These are phyloP conservation scores for Platycnemis pennipes DNA, from an alignment of 2,888 invertebrate species.

Conservation along the genomic window DNA sequence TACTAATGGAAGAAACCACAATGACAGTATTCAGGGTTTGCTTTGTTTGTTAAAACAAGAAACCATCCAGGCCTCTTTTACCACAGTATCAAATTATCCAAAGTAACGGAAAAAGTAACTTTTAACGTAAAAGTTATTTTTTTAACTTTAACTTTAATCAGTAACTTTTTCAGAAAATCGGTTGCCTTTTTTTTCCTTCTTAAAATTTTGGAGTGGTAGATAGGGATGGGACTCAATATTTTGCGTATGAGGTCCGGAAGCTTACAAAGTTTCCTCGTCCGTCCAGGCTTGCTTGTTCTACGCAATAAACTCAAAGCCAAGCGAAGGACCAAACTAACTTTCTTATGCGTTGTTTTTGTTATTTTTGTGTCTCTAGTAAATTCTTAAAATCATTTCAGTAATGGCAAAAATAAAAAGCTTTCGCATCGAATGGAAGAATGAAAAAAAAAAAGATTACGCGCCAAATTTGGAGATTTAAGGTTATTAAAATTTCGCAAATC, in stretches of 20 bases:
- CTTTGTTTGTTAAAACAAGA: too few species aligned
- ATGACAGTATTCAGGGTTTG: too few species aligned
- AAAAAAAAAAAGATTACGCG: not conserved
- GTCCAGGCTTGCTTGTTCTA: not conserved
- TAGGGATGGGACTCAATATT: not conserved
- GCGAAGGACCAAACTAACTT: not conserved
- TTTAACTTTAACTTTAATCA: too few species aligned
- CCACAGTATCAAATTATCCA: too few species aligned
- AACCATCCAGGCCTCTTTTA: too few species aligned
- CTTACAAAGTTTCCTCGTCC: not conserved
- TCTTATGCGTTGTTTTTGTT: not conserved
- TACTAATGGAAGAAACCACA: too few species aligned
- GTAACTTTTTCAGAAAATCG: too few species aligned
- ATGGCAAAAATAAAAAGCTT: not conserved
- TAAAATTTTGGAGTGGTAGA: too few species aligned
- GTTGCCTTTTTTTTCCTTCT: too few species aligned
- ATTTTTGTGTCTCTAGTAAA: not conserved
- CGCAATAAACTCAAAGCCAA: not conserved
- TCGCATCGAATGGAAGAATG: not conserved
- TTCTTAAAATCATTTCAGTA: not conserved
- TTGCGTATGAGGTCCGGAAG: not conserved
- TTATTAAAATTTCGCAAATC: conserved; percentile 43
- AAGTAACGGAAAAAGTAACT: too few species aligned
- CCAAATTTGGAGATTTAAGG: not conserved
- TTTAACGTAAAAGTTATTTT: too few species aligned